Evolutionary conservation across 2,113 vertebrate species (phyloP), one percentile per base, ranked within the genome.

Genomic region (Aix galericulata): DNA sequence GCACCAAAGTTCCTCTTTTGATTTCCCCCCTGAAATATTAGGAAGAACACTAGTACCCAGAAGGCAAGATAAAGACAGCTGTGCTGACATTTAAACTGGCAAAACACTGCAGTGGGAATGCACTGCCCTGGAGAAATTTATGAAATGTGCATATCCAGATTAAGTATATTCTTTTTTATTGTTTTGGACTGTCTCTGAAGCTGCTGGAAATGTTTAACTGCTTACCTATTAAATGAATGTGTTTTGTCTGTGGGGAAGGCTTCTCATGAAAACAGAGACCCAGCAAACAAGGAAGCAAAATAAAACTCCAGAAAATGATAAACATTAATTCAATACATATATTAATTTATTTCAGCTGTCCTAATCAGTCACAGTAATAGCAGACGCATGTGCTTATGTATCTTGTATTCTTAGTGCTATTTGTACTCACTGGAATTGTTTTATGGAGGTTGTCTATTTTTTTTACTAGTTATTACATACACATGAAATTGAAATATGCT

Each of bases 111-210:
- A 92, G 53, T 82, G 93, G 91, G 85, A 97, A 82, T 76, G 55
- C 60, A 71, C 22, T 73, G 40, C 90, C 92, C 89, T 89, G 59
- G 86, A 88, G 93, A 83, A 95, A 94, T 87, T 46, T 25, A 74
- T 91, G 79, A 93, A 93, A 88, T 90, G 55, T 38, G 4, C 0
- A 13, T 85, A 77, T 80, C 62, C 78, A 83, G 79, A 96, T 90
- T 84, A 94, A 94, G 81, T 69, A 86, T 59, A 96, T 77, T 74
- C 59, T 17, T 60, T 96, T 91, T 90, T 88, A 91, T 90, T 91
- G 67, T 94, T 88, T 93, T 78, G 78, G 40, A 86, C 86, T 87
- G 42, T 73, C 64, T 94, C 94, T 81, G 31, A 95, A 91, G 64
- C 38, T 77, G 53, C 85, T 94, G 73, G 88, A 94, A 96, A 85